Evolutionary conservation across 2,797 vertebrate genomes (phyloP).

Genomic region (Syncerus caffer): DNA sequence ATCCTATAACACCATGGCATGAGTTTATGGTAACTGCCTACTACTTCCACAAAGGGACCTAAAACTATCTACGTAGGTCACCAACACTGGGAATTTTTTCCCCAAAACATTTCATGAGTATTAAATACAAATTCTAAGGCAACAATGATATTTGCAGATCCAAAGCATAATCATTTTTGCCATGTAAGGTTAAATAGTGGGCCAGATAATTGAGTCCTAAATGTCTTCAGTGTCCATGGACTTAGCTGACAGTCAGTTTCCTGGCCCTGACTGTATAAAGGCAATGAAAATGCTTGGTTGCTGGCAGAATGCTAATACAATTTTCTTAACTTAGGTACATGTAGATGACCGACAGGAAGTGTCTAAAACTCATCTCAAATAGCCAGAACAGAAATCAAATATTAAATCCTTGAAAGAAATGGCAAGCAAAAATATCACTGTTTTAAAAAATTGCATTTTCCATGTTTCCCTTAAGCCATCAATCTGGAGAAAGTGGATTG

Average conservation of each 20-base stretch:
- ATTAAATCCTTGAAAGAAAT: neutral
- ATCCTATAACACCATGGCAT: neutral
- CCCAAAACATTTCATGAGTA: too few species aligned
- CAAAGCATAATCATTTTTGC: neutral
- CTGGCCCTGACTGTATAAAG: neutral
- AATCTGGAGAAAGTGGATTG: neutral
- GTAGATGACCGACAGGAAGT: neutral
- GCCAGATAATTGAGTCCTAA: neutral
- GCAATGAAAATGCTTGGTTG: neutral
- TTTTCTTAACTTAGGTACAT: neutral
- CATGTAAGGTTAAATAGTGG: neutral
- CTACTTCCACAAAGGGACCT: neutral
- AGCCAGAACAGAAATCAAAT: neutral
- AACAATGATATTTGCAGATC: too few species aligned
- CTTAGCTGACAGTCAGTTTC: neutral
- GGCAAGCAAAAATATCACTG: neutral
- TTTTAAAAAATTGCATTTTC: neutral
- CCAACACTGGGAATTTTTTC: neutral
- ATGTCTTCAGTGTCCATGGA: too few species aligned
- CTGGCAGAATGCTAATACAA: neutral
- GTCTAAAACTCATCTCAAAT: neutral
- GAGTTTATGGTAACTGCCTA: neutral
- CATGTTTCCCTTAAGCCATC: neutral
- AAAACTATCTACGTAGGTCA: neutral
- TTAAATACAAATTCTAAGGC: neutral